These are phyloP conservation scores for Holotrichia oblita DNA, from an alignment of 1,140 invertebrate genomes.

Conservation along the genomic window DNA sequence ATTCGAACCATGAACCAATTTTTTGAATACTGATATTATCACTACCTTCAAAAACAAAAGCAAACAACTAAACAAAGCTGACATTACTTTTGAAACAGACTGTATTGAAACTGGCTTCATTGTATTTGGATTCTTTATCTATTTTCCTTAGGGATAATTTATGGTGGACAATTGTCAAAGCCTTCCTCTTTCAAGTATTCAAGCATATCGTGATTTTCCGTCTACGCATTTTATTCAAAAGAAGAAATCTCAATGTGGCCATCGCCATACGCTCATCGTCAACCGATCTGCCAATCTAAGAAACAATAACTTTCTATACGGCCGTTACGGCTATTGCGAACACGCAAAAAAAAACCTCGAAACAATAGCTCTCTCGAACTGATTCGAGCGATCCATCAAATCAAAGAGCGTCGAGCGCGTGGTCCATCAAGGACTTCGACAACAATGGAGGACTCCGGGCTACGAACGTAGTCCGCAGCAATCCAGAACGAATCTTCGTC, in stretches of 20 bases:
- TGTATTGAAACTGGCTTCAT: no score
- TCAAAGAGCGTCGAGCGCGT: conserved; percentile 16
- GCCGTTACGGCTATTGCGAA: not conserved
- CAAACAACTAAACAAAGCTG: no score
- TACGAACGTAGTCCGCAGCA: conserved; percentile 15
- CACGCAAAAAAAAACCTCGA: conserved; percentile 20
- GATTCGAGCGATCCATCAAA: conserved; percentile 36
- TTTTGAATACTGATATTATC: no score
- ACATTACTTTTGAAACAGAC: no score
- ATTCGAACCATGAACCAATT: no score
- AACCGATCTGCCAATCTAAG: conserved; percentile 25
- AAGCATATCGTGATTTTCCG: not conserved
- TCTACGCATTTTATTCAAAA: not conserved
- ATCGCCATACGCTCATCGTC: not conserved
- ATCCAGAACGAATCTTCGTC: conserved; percentile 27
- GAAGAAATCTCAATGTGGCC: not conserved
- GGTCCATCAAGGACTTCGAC: conserved; percentile 27
- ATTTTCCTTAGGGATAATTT: not conserved
- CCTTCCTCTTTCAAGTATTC: not conserved
- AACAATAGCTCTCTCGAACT: conserved; percentile 28
- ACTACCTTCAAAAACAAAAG: no score
- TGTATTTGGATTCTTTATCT: no score
- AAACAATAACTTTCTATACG: conserved; percentile 19
- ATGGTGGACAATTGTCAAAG: not conserved
- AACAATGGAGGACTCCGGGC: conserved; percentile 23